A percentile compares a stretch with the other conserved stretches of the same genome.
Conservation (phyloP, 2,113 vertebrate species). For the Alaudala cheleensis region DNA sequence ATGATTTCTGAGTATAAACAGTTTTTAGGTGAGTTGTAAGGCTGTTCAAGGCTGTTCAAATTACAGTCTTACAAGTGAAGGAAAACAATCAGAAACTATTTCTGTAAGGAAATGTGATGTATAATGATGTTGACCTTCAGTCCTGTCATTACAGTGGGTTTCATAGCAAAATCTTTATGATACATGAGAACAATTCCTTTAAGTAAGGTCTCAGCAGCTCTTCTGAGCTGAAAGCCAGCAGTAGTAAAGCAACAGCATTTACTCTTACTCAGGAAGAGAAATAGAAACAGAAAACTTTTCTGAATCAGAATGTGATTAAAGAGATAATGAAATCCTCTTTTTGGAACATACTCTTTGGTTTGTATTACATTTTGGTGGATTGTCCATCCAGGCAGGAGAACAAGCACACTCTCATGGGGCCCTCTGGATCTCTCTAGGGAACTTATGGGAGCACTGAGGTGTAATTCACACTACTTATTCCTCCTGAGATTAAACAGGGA, state of each 20-base stretch:
- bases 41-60: neutral
- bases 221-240: neutral
- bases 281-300: neutral
- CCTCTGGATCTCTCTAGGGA: neutral
- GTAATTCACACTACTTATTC: neutral
- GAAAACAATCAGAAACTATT: neutral
- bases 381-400: neutral
- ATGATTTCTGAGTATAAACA: neutral
- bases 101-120: neutral
- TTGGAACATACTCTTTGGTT: neutral
- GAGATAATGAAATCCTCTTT: neutral
- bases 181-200: neutral
- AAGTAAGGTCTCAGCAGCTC: neutral
- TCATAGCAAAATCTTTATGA: neutral
- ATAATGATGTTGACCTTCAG: neutral
- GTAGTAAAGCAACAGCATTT: slow-evolving; percentile 12
- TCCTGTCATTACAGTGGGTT: neutral
- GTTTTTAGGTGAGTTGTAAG: neutral
- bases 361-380: neutral
- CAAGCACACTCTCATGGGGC: neutral
- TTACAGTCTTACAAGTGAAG: neutral
- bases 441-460: neutral
- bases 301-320: neutral
- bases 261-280: neutral
- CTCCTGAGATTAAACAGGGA: slow-evolving; percentile 3